Base-by-base conservation (phyloP, 2,888 invertebrate species). In the Gibbula magus region DNA sequence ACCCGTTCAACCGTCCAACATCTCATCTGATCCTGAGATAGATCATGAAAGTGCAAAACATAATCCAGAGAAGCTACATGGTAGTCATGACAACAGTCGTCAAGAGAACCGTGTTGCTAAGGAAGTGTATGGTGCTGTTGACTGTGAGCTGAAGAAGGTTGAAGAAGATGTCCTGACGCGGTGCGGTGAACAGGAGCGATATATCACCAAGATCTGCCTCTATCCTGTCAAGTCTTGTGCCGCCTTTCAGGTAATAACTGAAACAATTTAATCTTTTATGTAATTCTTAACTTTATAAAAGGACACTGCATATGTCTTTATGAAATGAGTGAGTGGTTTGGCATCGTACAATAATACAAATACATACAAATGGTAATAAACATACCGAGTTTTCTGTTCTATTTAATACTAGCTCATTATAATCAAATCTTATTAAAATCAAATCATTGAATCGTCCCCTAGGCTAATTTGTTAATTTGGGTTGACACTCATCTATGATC, bases 171-270 rank as follows among this genome's bases (percentile, higher is more conserved):
- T 70, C 4, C 25, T 70, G 32, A 20, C 18, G 8, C 16, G 35
- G 20, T 70, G 83, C 78, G 39, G 75, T 51, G 80, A 77, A n/a
- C 78, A 83, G 56, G 84, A 75, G 4, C 83, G 86, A 54, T 80
- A 81, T 66, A 83, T 91, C 52, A 86, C 87, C 8, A 86, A 94
- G 82, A 94, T 96, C 83, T 95, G 95, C 89, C 94, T 98, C 73
- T 98, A 96, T 92, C 98, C 98, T 0, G 94, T 98, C 7, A 98
- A 98, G 93, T 98, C 98, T 0, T 98, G 98, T 93, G 97, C 95
- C 0, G 95, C 96, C 8, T 96, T 95, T 89, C 95, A 86, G 84
- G 90, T 90, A 77, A 78, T 83, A 73, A 45, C 45, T 8, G 45
- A 45, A 45, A 13, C 45, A 4, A 35, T 35, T 45, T 45, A 13